phyloP scores from a whole-genome alignment of 2,797 vertebrate species.

The Mormyrus proboscirostris region DNA sequence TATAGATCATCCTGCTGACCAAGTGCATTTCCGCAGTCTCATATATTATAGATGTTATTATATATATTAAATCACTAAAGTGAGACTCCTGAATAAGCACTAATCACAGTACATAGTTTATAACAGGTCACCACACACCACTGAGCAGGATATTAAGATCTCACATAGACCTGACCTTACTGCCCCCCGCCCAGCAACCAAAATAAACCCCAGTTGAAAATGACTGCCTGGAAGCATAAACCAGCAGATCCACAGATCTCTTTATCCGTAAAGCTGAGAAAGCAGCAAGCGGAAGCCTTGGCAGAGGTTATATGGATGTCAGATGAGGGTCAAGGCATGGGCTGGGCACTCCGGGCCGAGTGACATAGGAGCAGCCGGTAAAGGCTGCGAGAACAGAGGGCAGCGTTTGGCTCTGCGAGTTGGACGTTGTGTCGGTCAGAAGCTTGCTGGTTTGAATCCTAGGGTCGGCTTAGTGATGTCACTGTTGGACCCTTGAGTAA shows the following conservation, averaged over 20 bases:
- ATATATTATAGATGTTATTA: neutral
- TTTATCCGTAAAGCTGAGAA: neutral
- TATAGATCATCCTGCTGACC: neutral
- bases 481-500: neutral
- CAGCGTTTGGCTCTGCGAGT: neutral
- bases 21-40: neutral
- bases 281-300: neutral
- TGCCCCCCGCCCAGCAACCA: neutral
- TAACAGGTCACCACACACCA: neutral
- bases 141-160: neutral
- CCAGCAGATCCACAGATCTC: neutral
- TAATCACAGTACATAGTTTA: neutral
- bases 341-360: neutral
- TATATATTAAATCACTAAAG: neutral
- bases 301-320: neutral
- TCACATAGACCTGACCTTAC: neutral
- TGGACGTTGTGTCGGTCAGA: neutral
- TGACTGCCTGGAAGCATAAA: neutral
- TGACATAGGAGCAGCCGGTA: neutral
- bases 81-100: neutral
- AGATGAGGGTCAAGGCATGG: neutral
- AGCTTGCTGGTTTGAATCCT: neutral
- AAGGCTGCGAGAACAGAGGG: neutral
- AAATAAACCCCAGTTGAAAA: neutral
- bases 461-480: neutral